Evolutionary conservation across 2,113 vertebrate species (phyloP).

Genomic region (Cynopterus brachyotis): DNA sequence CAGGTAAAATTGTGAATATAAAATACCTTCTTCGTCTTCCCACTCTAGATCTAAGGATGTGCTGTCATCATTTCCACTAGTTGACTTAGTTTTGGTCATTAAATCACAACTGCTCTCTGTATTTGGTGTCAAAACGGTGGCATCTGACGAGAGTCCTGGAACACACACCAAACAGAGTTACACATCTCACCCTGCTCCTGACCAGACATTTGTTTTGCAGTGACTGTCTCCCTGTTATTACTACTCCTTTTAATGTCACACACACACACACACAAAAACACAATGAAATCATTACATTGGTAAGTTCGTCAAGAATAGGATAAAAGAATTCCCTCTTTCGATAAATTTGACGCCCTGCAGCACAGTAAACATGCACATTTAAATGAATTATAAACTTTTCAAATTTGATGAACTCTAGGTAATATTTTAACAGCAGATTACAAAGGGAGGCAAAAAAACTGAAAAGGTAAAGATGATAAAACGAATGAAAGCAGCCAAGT

Average conservation of each 20-base stretch:
- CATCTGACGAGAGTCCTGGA: conserved; percentile 93
- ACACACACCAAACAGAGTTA: not conserved
- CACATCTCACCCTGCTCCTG: not conserved
- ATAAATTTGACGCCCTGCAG: not conserved
- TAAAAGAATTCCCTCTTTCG: not conserved
- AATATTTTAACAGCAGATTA: not conserved
- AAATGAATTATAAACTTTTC: not conserved
- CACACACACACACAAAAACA: too few species aligned
- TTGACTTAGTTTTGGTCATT: conserved; percentile 95
- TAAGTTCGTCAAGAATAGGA: not conserved
- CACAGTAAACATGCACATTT: not conserved
- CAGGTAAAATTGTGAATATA: not conserved
- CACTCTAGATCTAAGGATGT: conserved; percentile 97
- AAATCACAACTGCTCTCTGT: conserved; percentile 97
- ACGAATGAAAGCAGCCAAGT: not conserved
- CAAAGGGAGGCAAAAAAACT: not conserved
- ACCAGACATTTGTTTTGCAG: not conserved
- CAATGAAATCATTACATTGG: not conserved
- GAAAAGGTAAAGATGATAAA: not conserved
- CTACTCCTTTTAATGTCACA: not conserved
- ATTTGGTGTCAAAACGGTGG: conserved; percentile 93
- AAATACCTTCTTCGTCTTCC: conserved; percentile 98
- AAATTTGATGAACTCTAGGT: not conserved
- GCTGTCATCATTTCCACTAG: conserved; percentile 92
- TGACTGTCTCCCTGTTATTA: not conserved